These are phyloP conservation scores for Gallinago paraguaiae DNA, from an alignment of 2,113 vertebrate species.

Conservation along the genomic window DNA sequence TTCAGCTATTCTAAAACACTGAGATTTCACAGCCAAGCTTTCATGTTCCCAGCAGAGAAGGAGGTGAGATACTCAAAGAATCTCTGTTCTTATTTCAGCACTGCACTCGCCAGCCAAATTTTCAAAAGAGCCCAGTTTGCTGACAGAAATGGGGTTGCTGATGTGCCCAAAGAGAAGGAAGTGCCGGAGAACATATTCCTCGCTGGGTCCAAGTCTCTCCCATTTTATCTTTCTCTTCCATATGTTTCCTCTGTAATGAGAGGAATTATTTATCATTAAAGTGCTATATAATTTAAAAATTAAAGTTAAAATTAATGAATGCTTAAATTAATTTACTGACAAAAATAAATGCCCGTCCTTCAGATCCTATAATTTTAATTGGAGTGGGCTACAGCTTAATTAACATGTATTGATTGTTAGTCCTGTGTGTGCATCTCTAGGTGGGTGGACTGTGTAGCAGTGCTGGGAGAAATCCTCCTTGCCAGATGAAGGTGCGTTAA, in stretches of 20 bases:
- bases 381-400: constrained; percentile 49
- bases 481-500: not conserved
- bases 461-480: not conserved
- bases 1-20: constrained; percentile 32
- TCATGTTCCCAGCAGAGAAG: constrained; percentile 47
- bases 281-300: constrained; percentile 48
- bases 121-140: constrained; percentile 24
- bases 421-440: not conserved
- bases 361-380: constrained; percentile 46
- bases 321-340: constrained; percentile 58
- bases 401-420: constrained; percentile 45
- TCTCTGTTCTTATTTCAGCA: constrained; percentile 46
- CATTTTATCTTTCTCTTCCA: constrained; percentile 57
- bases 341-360: constrained; percentile 61
- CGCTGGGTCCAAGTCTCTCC: not conserved
- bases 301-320: constrained; percentile 46
- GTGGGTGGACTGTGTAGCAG: constrained; percentile 6
- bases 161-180: constrained; percentile 11
- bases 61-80: constrained; percentile 56
- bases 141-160: constrained; percentile 37
- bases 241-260: constrained; percentile 60
- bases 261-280: constrained; percentile 61
- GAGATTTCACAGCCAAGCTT: constrained; percentile 31
- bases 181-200: not conserved
- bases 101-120: constrained; percentile 32